A percentile compares a stretch with the other conserved stretches of the same genome.
Evolutionary conservation across 2,888 invertebrate species (phyloP).

Genomic region (Folsomia manolachei): DNA sequence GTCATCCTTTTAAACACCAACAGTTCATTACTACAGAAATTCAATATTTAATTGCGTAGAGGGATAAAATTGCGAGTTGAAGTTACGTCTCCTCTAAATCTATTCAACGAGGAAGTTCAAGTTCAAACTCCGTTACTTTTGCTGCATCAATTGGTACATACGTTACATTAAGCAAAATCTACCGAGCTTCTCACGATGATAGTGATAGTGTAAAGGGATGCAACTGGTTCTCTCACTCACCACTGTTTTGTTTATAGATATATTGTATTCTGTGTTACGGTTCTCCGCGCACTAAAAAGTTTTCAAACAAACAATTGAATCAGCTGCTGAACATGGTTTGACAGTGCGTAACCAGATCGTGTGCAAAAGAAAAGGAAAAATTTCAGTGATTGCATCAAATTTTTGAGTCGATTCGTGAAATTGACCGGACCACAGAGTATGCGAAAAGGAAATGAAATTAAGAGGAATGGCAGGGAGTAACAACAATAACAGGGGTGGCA

Average conservation of each 20-base stretch:
- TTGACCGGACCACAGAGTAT: background rate
- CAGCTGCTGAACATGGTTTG: background rate
- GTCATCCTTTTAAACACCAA: no score
- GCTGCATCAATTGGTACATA: background rate
- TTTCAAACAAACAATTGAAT: background rate
- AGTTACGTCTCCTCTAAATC: no score
- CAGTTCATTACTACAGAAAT: no score
- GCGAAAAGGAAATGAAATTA: conserved; percentile 49
- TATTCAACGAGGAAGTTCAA: conserved; percentile 37
- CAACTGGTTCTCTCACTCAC: background rate
- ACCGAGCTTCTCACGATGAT: no score
- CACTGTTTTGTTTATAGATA: background rate
- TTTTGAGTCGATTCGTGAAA: background rate
- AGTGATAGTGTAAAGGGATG: background rate
- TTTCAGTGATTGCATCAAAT: no score
- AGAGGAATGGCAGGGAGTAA: conserved; percentile 47
- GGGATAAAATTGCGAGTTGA: no score
- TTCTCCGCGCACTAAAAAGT: background rate
- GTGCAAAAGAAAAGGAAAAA: background rate
- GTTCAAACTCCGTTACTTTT: conserved; percentile 31
- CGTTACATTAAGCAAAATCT: background rate
- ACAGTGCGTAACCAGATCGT: background rate
- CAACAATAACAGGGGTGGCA: conserved; percentile 40
- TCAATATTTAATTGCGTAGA: background rate
- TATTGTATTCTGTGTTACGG: no score